Conservation (phyloP, 2,888 invertebrate genomes). For the Spialia ferax region DNA sequence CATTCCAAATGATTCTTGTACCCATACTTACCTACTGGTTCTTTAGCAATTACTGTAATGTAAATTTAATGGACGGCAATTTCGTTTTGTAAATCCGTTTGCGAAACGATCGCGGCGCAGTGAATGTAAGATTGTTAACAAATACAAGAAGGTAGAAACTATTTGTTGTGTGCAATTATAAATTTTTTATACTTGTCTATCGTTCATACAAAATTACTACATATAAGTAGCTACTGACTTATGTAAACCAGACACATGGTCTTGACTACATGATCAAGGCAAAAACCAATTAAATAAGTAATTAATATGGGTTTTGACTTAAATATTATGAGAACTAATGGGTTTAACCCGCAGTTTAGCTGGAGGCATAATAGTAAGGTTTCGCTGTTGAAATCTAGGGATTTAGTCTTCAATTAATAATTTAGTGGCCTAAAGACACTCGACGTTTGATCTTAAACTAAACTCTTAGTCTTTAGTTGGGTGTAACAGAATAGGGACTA, state of each 20-base stretch:
- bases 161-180: not conserved
- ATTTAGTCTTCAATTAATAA: too few relatives aligned
- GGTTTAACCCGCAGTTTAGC: not conserved
- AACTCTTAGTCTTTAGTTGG: too few relatives aligned
- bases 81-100: constrained; percentile 9
- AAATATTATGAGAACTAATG: too few relatives aligned
- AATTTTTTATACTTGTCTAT: not conserved
- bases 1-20: constrained; percentile 8
- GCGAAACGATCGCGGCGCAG: not conserved
- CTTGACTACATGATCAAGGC: not conserved
- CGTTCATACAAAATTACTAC: not conserved
- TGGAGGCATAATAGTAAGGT: too few relatives aligned
- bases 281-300: not conserved
- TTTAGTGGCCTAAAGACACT: too few relatives aligned
- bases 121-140: constrained; percentile 19
- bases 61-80: constrained; percentile 2
- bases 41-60: constrained; percentile 4
- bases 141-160: too few relatives aligned
- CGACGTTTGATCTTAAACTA: too few relatives aligned
- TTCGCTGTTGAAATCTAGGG: too few relatives aligned
- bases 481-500: too few relatives aligned
- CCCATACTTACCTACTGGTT: not conserved
- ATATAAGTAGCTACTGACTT: too few relatives aligned
- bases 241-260: too few relatives aligned
- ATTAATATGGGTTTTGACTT: too few relatives aligned